Evolutionary conservation across 2,113 vertebrate genomes (phyloP).

Genomic region (Crotalus horridus): DNA sequence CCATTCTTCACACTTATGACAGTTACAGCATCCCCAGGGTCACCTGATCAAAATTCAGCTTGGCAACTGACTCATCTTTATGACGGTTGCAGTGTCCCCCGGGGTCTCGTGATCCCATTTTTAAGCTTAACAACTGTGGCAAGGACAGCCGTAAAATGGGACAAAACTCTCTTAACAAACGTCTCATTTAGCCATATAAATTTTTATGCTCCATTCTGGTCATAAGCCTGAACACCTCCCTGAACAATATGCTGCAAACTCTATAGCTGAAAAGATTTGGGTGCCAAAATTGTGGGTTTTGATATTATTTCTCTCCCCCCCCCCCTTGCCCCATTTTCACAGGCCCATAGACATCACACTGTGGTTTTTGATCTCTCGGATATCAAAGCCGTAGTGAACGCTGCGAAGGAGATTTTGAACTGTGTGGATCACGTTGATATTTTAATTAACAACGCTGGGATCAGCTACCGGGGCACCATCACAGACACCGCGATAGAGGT

Average conservation of each 20-base stretch:
- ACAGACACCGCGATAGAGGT: conserved; percentile 81
- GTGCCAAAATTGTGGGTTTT: background rate
- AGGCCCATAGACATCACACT: conserved; percentile 75
- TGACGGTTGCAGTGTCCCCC: too few species aligned
- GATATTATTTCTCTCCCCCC: fast-evolving
- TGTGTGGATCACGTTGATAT: conserved; percentile 83
- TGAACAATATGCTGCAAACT: too few species aligned
- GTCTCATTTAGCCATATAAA: background rate
- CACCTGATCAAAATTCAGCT: too few species aligned
- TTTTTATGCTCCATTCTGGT: background rate
- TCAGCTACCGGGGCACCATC: conserved; percentile 90
- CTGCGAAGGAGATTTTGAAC: conserved; percentile 81
- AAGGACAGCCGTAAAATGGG: too few species aligned
- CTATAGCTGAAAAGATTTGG: background rate
- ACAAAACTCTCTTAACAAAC: too few species aligned
- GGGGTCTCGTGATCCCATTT: too few species aligned
- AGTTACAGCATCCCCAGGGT: too few species aligned
- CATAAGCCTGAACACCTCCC: background rate
- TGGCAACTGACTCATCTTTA: too few species aligned
- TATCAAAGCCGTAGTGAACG: conserved; percentile 63
- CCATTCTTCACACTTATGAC: too few species aligned
- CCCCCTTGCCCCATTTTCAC: conserved; percentile 26
- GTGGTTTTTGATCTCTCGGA: conserved; percentile 87
- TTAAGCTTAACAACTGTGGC: too few species aligned
- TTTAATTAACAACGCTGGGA: conserved; percentile 92